phyloP scores from a whole-genome alignment of 2,113 vertebrate species.

The Strix aluco region DNA sequence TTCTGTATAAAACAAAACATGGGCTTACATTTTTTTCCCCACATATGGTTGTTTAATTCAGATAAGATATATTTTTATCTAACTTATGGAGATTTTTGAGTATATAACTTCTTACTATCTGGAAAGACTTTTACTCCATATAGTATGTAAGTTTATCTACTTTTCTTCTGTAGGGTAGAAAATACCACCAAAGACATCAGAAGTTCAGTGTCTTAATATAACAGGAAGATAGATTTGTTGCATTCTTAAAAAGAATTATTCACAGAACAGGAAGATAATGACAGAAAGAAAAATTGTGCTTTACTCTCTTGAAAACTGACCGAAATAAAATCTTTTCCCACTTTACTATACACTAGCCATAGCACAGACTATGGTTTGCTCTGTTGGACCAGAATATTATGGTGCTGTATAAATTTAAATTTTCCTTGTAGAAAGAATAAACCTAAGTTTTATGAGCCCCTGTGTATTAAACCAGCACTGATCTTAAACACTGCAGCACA shows the following conservation, averaged over 20 bases:
- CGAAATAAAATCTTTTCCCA: neutral
- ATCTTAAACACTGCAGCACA: neutral
- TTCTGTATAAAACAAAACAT: neutral
- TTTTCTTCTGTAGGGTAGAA: neutral
- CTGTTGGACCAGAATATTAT: neutral
- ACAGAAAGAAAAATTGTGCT: neutral
- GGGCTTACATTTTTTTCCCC: neutral
- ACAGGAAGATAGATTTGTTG: neutral
- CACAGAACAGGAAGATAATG: neutral
- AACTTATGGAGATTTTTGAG: neutral
- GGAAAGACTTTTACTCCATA: neutral
- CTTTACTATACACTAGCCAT: neutral
- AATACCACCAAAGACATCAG: neutral
- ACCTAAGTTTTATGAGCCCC: neutral
- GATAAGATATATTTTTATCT: neutral
- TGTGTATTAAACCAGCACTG: neutral
- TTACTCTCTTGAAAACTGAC: neutral
- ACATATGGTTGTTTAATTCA: neutral
- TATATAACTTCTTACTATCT: neutral
- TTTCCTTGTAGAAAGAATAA: neutral
- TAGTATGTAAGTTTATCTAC: neutral
- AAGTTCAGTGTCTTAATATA: neutral
- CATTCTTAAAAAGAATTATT: neutral
- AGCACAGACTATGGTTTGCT: neutral
- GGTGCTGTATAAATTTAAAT: neutral